Conservation (phyloP, 2,888 invertebrate species). For the Drosophila paramelanica region DNA sequence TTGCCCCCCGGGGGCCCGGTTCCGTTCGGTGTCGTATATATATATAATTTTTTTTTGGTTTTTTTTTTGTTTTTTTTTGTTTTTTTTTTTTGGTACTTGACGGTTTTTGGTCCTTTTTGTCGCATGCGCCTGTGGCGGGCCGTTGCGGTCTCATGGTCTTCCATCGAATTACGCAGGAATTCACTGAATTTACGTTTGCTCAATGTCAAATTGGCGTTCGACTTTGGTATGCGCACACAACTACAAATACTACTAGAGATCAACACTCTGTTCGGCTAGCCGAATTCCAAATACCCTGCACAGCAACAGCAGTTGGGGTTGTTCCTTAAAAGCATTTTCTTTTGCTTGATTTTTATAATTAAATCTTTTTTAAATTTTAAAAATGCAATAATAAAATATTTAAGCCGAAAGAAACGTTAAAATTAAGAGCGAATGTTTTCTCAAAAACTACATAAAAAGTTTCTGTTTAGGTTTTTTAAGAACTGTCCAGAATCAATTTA, state of each 20-base stretch:
- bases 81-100: background rate
- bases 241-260: conserved; percentile 19
- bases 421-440: too few species aligned
- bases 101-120: conserved; percentile 16
- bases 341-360: too few species aligned
- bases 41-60: background rate
- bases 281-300: conserved; percentile 1
- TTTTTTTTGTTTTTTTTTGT: background rate
- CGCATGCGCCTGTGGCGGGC: conserved; percentile 24
- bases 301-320: background rate
- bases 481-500: too few species aligned
- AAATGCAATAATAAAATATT: too few species aligned
- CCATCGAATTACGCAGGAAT: conserved; percentile 69
- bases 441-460: too few species aligned
- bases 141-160: conserved; percentile 39
- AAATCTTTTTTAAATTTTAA: too few species aligned
- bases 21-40: conserved; percentile 6
- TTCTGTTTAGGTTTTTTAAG: too few species aligned
- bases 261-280: background rate
- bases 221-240: conserved; percentile 69
- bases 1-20: conserved; percentile 4
- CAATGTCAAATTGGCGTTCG: conserved; percentile 79
- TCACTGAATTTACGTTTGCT: conserved; percentile 72
- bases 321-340: background rate
- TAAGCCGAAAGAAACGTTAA: too few species aligned